Evolutionary conservation across 2,888 invertebrate species (phyloP).

Genomic region (Ormyrus thymus): DNA sequence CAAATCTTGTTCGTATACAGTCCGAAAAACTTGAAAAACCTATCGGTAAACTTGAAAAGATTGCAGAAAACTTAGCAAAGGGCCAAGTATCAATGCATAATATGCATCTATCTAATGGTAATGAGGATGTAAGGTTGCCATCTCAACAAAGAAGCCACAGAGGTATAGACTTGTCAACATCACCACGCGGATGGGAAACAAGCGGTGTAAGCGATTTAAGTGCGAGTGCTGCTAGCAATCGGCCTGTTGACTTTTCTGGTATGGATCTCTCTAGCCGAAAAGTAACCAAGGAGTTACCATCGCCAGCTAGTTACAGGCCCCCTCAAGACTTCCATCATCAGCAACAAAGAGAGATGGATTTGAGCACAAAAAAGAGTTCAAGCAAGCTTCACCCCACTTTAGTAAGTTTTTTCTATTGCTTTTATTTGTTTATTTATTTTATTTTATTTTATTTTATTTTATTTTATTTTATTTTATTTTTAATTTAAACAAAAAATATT

Average conservation of each 20-base stretch:
- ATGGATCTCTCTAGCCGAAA: constrained; percentile 73
- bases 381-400: constrained; percentile 65
- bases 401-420: constrained; percentile 10
- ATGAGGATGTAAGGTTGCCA: constrained; percentile 63
- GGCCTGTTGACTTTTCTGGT: constrained; percentile 70
- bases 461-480: too few relatives aligned
- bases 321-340: constrained; percentile 63
- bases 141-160: constrained; percentile 61
- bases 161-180: constrained; percentile 70
- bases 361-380: constrained; percentile 68
- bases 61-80: constrained; percentile 72
- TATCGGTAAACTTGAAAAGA: constrained; percentile 67
- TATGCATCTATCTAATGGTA: constrained; percentile 48
- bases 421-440: too few relatives aligned
- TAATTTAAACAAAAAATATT: too few relatives aligned
- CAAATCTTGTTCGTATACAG: constrained; percentile 69
- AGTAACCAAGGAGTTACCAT: constrained; percentile 52
- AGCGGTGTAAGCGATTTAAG: constrained; percentile 51
- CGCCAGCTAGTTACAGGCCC: constrained; percentile 57
- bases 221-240: constrained; percentile 51
- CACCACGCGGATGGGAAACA: constrained; percentile 68
- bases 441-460: too few relatives aligned
- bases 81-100: constrained; percentile 60
- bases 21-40: constrained; percentile 69
- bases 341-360: constrained; percentile 70